A percentile compares a stretch with the other conserved stretches of the same genome.
phyloP scores from a whole-genome alignment of 2,113 vertebrate genomes.

The Emydura subglobosa region DNA sequence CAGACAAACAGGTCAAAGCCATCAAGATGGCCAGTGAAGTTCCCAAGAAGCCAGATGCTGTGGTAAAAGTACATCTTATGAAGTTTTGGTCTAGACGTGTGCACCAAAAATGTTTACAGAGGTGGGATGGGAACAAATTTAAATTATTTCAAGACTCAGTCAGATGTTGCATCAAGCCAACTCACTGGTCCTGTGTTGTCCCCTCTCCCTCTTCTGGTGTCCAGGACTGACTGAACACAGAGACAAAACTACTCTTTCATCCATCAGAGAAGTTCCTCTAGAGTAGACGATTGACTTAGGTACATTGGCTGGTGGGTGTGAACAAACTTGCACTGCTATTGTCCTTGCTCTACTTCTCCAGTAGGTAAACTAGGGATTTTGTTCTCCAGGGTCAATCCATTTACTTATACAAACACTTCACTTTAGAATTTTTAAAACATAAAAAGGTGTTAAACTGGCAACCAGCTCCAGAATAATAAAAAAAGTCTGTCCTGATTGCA shows the following conservation, averaged over 20 bases:
- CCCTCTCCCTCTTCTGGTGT: constrained; percentile 34
- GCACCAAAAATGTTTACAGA: constrained; percentile 61
- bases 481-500: constrained; percentile 1
- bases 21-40: constrained; percentile 52
- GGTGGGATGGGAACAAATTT: constrained; percentile 71
- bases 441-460: background rate
- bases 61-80: constrained; percentile 51
- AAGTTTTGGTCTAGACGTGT: constrained; percentile 75
- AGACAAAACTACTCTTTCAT: background rate
- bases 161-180: constrained; percentile 38
- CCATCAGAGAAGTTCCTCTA: background rate
- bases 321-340: background rate
- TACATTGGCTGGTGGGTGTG: background rate
- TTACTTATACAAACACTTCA: background rate
- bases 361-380: background rate
- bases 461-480: background rate
- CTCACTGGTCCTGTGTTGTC: constrained; percentile 21
- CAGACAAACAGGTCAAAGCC: constrained; percentile 70
- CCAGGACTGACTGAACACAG: background rate
- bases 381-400: background rate
- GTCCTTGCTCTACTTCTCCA: background rate
- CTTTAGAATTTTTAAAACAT: background rate
- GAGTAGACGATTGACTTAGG: background rate
- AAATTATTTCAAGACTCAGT: constrained; percentile 67
- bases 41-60: constrained; percentile 69